phyloP scores from a whole-genome alignment of 2,113 vertebrate genomes.

The Alaudala cheleensis region DNA sequence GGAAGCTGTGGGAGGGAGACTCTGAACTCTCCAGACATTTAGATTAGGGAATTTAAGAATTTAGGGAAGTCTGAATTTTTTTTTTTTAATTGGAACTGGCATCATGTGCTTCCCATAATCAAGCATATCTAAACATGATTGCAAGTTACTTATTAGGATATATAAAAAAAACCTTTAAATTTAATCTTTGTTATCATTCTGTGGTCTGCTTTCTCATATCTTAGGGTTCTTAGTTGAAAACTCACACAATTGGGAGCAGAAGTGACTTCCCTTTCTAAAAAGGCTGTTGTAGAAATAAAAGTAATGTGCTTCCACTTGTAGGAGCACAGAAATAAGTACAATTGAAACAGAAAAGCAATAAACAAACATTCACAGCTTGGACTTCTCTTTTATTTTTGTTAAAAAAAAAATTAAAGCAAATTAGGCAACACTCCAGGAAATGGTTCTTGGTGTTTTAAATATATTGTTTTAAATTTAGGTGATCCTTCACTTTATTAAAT shows the following conservation, averaged over 20 bases:
- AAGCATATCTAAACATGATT: neutral
- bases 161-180: neutral
- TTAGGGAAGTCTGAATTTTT: neutral
- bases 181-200: neutral
- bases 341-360: constrained; percentile 22
- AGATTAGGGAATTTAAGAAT: neutral
- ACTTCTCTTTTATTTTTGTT: neutral
- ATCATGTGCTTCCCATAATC: neutral
- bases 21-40: neutral
- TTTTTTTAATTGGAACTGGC: neutral
- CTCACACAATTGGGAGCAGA: neutral
- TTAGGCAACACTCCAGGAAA: constrained; percentile 41
- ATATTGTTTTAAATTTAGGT: constrained; percentile 58
- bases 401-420: neutral
- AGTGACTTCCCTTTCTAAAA: constrained; percentile 35
- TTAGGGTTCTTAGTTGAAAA: neutral
- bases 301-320: neutral
- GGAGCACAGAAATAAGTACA: constrained; percentile 29
- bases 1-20: constrained; percentile 22
- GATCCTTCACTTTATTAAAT: constrained; percentile 28
- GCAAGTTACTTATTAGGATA: neutral
- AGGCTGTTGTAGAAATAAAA: constrained; percentile 10
- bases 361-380: constrained; percentile 30
- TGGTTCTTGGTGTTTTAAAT: constrained; percentile 26
- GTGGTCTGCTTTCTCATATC: neutral